Evolutionary conservation across 1,140 invertebrate species (phyloP).

Genomic region (Drosophila saltans): DNA sequence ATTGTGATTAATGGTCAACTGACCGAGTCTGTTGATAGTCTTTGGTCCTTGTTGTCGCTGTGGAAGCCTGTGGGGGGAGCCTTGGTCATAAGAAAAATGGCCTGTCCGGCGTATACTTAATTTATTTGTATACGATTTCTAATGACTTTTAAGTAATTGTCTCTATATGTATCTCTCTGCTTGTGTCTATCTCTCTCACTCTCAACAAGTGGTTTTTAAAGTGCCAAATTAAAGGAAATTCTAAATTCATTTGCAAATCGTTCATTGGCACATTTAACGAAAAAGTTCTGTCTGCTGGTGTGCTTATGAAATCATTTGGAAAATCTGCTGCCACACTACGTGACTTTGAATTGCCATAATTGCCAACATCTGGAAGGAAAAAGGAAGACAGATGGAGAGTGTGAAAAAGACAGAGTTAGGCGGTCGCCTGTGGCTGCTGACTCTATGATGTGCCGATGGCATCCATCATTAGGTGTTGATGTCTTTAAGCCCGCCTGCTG

Average conservation of each 20-base stretch:
- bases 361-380: constrained; percentile 37
- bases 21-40: constrained; percentile 25
- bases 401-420: constrained; percentile 7
- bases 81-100: constrained; percentile 27
- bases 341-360: constrained; percentile 71
- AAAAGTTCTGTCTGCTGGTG: constrained; percentile 24
- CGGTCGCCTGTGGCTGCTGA: constrained; percentile 8
- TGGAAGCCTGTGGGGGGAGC: constrained; percentile 2
- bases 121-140: constrained; percentile 55
- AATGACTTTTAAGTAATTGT: constrained; percentile 47
- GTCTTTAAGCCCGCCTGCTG: constrained; percentile 37
- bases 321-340: constrained; percentile 57
- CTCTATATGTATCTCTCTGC: background rate
- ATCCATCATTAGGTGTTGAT: constrained; percentile 71
- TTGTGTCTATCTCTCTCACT: background rate
- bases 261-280: constrained; percentile 18
- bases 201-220: constrained; percentile 32
- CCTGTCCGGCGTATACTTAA: constrained; percentile 52
- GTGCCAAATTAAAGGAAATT: constrained; percentile 6
- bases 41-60: background rate
- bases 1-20: constrained; percentile 63
- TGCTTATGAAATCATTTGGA: constrained; percentile 66
- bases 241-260: constrained; percentile 11
- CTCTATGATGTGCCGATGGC: constrained; percentile 62
- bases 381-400: background rate